These are phyloP conservation scores for Gymnothorax javanicus DNA, from an alignment of 2,797 vertebrate genomes.

Conservation along the genomic window DNA sequence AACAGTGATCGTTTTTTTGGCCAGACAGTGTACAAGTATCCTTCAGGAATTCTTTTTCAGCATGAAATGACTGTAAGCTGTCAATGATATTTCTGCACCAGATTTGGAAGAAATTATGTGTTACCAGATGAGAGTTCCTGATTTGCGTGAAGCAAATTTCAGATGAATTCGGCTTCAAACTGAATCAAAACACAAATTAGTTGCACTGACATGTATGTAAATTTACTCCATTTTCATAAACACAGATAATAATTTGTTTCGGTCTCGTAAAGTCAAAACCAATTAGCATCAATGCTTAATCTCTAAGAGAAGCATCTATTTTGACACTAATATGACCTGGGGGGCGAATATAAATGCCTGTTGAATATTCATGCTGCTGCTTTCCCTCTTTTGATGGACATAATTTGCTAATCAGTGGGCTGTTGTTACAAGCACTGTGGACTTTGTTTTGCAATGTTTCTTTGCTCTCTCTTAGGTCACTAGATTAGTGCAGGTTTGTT, in stretches of 20 bases:
- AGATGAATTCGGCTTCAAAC: neutral
- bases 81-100: neutral
- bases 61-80: neutral
- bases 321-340: conserved; percentile 19
- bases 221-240: neutral
- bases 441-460: conserved; percentile 63
- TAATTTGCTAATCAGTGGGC: neutral
- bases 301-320: conserved; percentile 15
- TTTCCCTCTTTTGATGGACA: conserved; percentile 2
- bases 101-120: neutral
- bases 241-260: conserved; percentile 12
- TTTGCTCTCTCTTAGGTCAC: conserved; percentile 71
- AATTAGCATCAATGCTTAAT: conserved; percentile 29
- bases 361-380: neutral
- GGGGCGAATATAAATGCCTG: conserved; percentile 14
- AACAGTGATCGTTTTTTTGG: too few species aligned
- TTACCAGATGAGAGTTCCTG: neutral
- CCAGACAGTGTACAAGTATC: too few species aligned
- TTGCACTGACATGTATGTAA: neutral
- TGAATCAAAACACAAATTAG: neutral
- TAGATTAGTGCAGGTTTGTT: conserved; percentile 86
- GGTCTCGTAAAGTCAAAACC: conserved; percentile 16
- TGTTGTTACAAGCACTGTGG: conserved; percentile 43
- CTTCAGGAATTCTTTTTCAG: neutral
- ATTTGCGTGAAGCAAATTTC: neutral